Evolutionary conservation across 2,113 vertebrate genomes (phyloP).

Genomic region (Axis porcinus): DNA sequence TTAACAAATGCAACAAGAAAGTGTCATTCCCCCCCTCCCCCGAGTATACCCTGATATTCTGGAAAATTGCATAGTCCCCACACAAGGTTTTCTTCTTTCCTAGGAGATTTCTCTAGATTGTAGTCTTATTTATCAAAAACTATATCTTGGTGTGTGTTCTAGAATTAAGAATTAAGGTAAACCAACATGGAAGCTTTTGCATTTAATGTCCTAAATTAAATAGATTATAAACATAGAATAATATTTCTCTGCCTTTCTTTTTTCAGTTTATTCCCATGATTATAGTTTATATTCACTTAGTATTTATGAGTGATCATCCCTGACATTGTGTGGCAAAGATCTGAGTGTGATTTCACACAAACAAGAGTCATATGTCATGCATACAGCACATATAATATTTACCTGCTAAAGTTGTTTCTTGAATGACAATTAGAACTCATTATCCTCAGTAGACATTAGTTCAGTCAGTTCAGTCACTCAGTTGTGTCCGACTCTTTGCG

Average conservation of each 20-base stretch:
- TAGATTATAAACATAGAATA: background rate
- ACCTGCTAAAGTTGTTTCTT: background rate
- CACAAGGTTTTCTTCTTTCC: background rate
- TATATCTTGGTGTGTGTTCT: background rate
- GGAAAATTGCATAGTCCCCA: constrained; percentile 54
- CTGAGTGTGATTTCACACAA: constrained; percentile 7
- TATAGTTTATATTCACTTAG: background rate
- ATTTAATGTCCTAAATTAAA: constrained; percentile 7
- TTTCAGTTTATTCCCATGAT: background rate
- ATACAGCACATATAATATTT: background rate
- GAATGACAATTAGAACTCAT: background rate
- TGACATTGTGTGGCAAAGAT: background rate
- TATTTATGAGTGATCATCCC: background rate
- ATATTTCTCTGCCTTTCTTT: constrained; percentile 22
- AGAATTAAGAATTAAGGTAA: background rate
- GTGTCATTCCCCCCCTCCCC: constrained; percentile 34
- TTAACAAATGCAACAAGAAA: constrained; percentile 63
- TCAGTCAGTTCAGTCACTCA: too few species aligned
- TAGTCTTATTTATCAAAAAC: background rate
- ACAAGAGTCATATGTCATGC: background rate
- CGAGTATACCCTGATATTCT: constrained; percentile 59
- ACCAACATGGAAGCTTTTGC: background rate
- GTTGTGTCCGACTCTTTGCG: too few species aligned
- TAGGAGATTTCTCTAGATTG: background rate
- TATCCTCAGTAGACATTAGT: background rate